Percentiles rank a stretch among this genome's conserved stretches.
Conservation (phyloP, 2,797 vertebrate genomes). For the Microchirus variegatus region DNA sequence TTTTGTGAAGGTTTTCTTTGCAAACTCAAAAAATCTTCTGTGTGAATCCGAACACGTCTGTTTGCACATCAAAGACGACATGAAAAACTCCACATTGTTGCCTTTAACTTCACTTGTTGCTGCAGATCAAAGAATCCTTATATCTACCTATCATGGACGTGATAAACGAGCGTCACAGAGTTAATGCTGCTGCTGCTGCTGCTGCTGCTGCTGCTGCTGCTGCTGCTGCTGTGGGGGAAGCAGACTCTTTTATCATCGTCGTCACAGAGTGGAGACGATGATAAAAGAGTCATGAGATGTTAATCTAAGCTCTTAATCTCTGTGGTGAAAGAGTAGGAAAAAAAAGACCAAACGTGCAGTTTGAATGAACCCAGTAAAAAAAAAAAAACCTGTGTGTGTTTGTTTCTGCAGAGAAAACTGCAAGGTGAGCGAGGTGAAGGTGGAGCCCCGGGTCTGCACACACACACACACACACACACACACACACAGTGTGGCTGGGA, state of each 20-base stretch:
- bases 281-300: constrained; percentile 17
- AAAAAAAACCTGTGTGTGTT: constrained; percentile 21
- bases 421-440: constrained; percentile 59
- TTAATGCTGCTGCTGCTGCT: too few species aligned
- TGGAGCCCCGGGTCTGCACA: constrained; percentile 42
- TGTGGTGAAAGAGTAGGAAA: constrained; percentile 26
- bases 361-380: constrained; percentile 43
- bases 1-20: too few species aligned
- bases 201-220: too few species aligned
- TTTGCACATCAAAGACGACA: too few species aligned
- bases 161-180: too few species aligned
- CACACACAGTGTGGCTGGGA: neutral
- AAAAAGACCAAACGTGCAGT: neutral
- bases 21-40: too few species aligned
- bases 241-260: neutral
- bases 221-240: neutral
- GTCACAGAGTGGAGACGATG: neutral
- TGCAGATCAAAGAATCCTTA: too few species aligned
- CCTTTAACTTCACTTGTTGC: too few species aligned
- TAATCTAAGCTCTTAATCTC: neutral
- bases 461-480: too few species aligned
- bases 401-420: constrained; percentile 47
- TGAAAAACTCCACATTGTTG: too few species aligned
- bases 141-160: too few species aligned
- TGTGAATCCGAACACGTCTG: too few species aligned